Percentiles rank a stretch among this genome's conserved stretches.
Evolutionary conservation across 1,140 invertebrate species (phyloP).

Genomic region (Parasteatoda tepidariorum): DNA sequence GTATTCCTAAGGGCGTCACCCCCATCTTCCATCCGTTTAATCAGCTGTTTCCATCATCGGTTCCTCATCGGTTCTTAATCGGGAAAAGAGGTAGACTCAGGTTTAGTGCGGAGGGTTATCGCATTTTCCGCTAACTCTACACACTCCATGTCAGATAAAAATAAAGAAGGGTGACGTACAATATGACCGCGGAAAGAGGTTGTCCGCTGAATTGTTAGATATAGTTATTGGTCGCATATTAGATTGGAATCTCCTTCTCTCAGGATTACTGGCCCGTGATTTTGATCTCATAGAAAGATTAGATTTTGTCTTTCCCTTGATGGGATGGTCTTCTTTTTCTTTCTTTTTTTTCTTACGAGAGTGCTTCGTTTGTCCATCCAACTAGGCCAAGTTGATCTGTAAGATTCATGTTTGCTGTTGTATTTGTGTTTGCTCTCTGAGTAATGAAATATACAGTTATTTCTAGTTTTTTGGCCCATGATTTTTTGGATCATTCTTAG

Average conservation of each 20-base stretch:
- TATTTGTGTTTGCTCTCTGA: too few species aligned
- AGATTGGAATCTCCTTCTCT: not conserved
- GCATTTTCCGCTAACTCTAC: not conserved
- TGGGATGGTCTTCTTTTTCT: too few species aligned
- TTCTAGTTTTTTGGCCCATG: too few species aligned
- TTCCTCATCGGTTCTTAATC: not conserved
- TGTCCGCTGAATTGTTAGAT: not conserved
- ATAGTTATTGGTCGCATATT: not conserved
- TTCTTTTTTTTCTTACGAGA: too few species aligned
- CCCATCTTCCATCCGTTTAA: not conserved
- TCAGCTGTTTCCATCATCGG: not conserved
- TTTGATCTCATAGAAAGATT: not conserved
- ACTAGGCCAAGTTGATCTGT: too few species aligned
- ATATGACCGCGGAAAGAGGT: not conserved
- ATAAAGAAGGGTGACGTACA: not conserved
- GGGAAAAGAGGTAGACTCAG: not conserved
- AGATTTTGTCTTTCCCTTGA: not conserved
- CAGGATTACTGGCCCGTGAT: not conserved
- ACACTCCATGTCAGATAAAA: not conserved
- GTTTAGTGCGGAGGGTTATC: not conserved
- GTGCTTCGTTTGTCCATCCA: too few species aligned
- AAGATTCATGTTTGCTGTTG: too few species aligned
- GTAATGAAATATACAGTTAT: too few species aligned
- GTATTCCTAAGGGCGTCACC: not conserved
- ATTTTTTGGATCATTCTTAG: too few species aligned